Conservation (phyloP, 2,888 invertebrate genomes). For the Belgica antarctica region DNA sequence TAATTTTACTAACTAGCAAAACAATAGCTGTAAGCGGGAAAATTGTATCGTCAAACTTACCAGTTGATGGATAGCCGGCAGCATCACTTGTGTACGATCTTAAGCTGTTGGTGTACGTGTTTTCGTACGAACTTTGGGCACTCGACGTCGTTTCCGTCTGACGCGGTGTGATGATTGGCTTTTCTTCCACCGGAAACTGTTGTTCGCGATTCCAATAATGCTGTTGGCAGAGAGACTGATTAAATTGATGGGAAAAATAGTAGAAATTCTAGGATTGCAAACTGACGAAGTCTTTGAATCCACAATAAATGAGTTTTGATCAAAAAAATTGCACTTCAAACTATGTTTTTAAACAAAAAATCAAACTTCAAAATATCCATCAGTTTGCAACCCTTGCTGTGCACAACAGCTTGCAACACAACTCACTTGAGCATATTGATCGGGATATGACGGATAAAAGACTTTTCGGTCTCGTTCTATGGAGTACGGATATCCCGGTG, state of each 20-base stretch:
- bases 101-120: constrained; percentile 54
- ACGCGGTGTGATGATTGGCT: constrained; percentile 45
- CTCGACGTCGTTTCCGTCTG: constrained; percentile 55
- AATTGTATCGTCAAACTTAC: constrained; percentile 47
- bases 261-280: no score
- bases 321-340: no score
- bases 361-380: no score
- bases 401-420: no score
- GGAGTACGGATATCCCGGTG: constrained; percentile 49
- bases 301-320: no score
- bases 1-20: constrained; percentile 1
- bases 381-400: no score
- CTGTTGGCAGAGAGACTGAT: constrained; percentile 41
- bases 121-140: constrained; percentile 54
- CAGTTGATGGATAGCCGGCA: constrained; percentile 52
- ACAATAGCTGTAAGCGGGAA: not conserved
- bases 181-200: constrained; percentile 47
- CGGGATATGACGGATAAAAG: constrained; percentile 54
- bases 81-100: constrained; percentile 54
- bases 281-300: no score
- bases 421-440: constrained; percentile 55
- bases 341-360: no score
- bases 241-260: not conserved
- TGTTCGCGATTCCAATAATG: constrained; percentile 56
- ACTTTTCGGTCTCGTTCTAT: constrained; percentile 55